Conservation (phyloP, 1,140 invertebrate species). For the Patella vulgata region DNA sequence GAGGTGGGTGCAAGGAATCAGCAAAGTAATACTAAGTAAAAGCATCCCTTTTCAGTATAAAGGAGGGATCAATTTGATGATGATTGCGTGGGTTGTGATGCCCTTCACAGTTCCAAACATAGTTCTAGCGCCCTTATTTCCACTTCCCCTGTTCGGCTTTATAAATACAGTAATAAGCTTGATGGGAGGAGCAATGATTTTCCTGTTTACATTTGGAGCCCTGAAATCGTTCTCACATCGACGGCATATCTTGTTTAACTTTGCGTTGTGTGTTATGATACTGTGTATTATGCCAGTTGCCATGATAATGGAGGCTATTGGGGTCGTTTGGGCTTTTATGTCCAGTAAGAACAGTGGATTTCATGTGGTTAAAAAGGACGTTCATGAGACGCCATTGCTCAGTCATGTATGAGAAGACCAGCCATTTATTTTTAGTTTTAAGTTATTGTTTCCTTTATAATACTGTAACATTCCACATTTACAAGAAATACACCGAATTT, state of each 20-base stretch:
- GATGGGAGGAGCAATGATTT: conserved; percentile 89
- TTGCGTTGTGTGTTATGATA: conserved; percentile 84
- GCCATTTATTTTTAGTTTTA: too few species aligned
- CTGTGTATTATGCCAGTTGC: conserved; percentile 91
- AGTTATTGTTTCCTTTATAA: too few species aligned
- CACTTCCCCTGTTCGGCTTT: conserved; percentile 80
- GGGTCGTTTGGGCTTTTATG: conserved; percentile 90
- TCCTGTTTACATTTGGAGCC: conserved; percentile 96
- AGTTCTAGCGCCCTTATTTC: conserved; percentile 82
- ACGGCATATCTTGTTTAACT: conserved; percentile 82
- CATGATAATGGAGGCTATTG: conserved; percentile 91
- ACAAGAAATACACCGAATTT: too few species aligned
- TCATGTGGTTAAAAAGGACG: conserved; percentile 92
- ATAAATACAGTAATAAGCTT: conserved; percentile 89
- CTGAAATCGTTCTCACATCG: conserved; percentile 93
- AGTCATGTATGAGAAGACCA: too few species aligned
- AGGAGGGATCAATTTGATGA: conserved; percentile 85
- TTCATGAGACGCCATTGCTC: too few species aligned
- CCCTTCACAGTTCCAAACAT: conserved; percentile 92
- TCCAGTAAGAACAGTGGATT: conserved; percentile 91
- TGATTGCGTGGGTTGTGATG: conserved; percentile 96
- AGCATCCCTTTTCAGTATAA: conserved; percentile 85
- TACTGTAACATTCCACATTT: too few species aligned
- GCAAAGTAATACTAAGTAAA: conserved; percentile 91
- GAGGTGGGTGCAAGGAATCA: conserved; percentile 96